Evolutionary conservation across 1,140 invertebrate species (phyloP), one percentile per base, ranked within the genome.

Genomic region (Drosophila simulans): DNA sequence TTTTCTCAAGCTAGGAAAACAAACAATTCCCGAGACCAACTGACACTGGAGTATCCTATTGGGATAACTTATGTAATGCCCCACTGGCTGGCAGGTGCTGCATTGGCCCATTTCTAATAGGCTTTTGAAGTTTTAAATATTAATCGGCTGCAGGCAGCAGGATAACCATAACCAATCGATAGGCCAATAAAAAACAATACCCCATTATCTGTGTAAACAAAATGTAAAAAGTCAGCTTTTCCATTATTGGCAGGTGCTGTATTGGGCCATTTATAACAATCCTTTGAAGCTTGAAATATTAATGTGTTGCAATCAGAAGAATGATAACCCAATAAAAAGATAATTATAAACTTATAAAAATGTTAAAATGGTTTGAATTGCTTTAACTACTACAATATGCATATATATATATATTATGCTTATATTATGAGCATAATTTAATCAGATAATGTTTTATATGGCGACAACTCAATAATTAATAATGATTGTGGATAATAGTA

Each of bases 61-160:
- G 58, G 39, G 64, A 17, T 52, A 43, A 43, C 63, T 86, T 73
- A 54, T 73, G 77, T 77, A 85, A 77, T 54, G 46, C 46, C 37
- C 31, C 34, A n/a, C 13, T 11, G 13, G 13, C 13, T 49, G 39
- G 3, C 25, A 17, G 35, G 52, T 13, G 35, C 1, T 8, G 34
- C 13, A 37, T 25, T 54, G 35, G 15, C 20, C 53, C 35, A 53
- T 49, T 54, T 62, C 31, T 31, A 57, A 45, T 49, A 46, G n/a
- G 59, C 73, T 49, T 84, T 86, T 86, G 82, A 86, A 77, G 77
- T 77, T 53, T 8, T 0, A 70, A 79, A 75, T 83, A 83, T 75
- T 79, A 66, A 80, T 80, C 70, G 48, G 43, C 13, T 20, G 22
- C 20, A 17, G 64, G 51, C 66, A 57, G 66, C 66, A 57, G 64